phyloP scores from a whole-genome alignment of 2,888 invertebrate genomes.

The Hedya salicella region DNA sequence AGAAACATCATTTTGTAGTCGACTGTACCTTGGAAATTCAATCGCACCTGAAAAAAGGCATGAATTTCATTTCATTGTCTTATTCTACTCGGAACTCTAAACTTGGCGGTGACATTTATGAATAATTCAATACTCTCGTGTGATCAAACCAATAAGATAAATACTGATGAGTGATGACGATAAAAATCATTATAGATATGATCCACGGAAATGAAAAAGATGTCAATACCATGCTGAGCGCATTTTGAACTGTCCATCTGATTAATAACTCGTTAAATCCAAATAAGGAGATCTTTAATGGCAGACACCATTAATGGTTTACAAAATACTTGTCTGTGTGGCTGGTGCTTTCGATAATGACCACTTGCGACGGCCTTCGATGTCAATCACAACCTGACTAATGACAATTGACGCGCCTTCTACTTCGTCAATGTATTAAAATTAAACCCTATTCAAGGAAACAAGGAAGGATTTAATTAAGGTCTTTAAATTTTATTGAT shows the following conservation, averaged over 20 bases:
- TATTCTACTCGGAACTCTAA: not conserved
- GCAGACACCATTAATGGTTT: slow-evolving; percentile 59
- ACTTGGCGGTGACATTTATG: not conserved
- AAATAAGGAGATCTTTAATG: slow-evolving; percentile 63
- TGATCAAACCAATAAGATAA: too few species aligned
- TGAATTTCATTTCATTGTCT: not conserved
- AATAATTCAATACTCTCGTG: slow-evolving; percentile 7
- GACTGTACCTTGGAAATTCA: too few species aligned
- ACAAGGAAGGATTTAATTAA: slow-evolving; percentile 3
- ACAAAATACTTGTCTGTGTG: slow-evolving; percentile 56
- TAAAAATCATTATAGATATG: not conserved
- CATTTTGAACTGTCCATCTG: slow-evolving; percentile 49
- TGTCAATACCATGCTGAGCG: slow-evolving; percentile 19
- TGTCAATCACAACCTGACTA: slow-evolving; percentile 65
- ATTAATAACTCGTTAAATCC: slow-evolving; percentile 62
- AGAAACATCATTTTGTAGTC: too few species aligned
- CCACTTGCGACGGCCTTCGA: slow-evolving; percentile 61
- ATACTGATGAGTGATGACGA: not conserved
- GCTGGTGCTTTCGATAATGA: slow-evolving; percentile 64
- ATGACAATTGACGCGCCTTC: slow-evolving; percentile 63
- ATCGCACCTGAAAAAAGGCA: not conserved
- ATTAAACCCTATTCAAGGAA: slow-evolving; percentile 19
- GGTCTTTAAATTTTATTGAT: not conserved
- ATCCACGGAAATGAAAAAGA: slow-evolving; percentile 29
- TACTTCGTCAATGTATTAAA: slow-evolving; percentile 12